Evolutionary conservation across 2,797 vertebrate genomes (phyloP), one percentile per base, ranked within the genome.

Genomic region (Chelidonichthys spinosus): DNA sequence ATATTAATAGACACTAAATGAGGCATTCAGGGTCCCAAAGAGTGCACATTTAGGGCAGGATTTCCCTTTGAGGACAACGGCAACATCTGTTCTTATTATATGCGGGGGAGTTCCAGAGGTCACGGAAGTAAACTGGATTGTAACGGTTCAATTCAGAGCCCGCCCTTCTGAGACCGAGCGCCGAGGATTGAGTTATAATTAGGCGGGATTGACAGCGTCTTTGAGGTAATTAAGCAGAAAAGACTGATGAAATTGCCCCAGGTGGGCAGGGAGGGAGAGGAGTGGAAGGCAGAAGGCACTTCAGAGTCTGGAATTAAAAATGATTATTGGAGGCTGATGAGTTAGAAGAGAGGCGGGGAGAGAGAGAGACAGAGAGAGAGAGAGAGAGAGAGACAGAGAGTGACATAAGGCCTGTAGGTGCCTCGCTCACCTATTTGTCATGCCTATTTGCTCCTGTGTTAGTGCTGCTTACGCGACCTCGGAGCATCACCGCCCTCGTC

Each of bases 151-250:
- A 79, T 87, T 90, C 69, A 69, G 63, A 78, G 80, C 82, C 82
- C 49, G 52, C 76, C 81, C 86, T 84, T 79, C 63, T 50, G 86
- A 84, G 86, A 72, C 79, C 52, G 54, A 58, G 71, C 32, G 42
- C n/a, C 36, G 70, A 79, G 78, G 88, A 93, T 75, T 69, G 74
- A 91, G 88, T 81, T 81, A 86, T 92, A 93, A 94, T 92, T 92
- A 93, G 86, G 33, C 46, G 69, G 90, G 91, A 95, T 46, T 93
- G 93, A 93, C 92, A 89, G 90, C 76, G 79, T 87, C 89, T 93
- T 92, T 91, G 83, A 90, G 85, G 91, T 94, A 93, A 94, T 94
- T 93, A 94, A 85, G 83, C 72, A 73, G 78, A 85, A 87, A 90
- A 67, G 82, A 78, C 86, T 90, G 88, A 89, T 90, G 87, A 86